Percentiles rank a stretch among this genome's conserved stretches.
Evolutionary conservation across 2,888 invertebrate genomes (phyloP).

Genomic region (Euplexia lucipara): DNA sequence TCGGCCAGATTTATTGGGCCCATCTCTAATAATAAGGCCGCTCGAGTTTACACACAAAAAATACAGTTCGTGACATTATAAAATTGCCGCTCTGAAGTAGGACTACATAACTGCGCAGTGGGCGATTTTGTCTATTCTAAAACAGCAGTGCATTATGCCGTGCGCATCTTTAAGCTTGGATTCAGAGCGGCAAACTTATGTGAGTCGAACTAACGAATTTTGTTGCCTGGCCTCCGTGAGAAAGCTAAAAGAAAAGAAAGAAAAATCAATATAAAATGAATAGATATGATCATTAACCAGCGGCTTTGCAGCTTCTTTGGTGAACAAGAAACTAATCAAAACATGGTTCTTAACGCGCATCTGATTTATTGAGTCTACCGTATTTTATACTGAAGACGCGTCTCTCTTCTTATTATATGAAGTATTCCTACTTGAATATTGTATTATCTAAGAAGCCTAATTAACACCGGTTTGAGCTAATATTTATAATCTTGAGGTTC

Average conservation of each 20-base stretch:
- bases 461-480: no score
- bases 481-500: background rate
- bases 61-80: no score
- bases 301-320: background rate
- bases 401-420: background rate
- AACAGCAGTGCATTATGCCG: no score
- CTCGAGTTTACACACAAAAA: slow-evolving; percentile 40
- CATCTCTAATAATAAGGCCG: slow-evolving; percentile 57
- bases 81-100: no score
- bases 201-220: no score
- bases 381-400: background rate
- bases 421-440: no score
- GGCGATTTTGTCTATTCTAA: no score
- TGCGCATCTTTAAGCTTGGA: no score
- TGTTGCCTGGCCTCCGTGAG: slow-evolving; percentile 57
- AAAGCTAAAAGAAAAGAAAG: slow-evolving; percentile 34
- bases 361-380: background rate
- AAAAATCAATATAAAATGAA: slow-evolving; percentile 8
- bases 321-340: no score
- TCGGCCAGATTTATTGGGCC: slow-evolving; percentile 18
- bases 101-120: no score
- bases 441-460: no score
- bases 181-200: no score
- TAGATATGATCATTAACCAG: background rate
- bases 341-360: background rate